Conservation (phyloP, 2,113 vertebrate genomes). For the Heteronetta atricapilla region DNA sequence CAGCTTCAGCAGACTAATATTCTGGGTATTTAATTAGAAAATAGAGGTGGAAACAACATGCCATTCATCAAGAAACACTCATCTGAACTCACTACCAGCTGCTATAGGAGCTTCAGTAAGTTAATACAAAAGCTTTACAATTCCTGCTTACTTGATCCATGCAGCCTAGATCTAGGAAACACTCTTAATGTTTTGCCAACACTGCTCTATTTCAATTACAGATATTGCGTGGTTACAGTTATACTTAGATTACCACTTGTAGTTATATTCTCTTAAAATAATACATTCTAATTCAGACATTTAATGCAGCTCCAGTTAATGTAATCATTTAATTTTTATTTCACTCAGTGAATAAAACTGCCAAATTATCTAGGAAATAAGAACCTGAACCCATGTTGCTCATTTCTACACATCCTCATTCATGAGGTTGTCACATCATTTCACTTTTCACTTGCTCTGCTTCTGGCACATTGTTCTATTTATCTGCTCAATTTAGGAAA, state of each 20-base stretch:
- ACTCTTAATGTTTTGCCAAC: conserved; percentile 54
- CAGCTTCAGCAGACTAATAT: neutral
- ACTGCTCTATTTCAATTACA: conserved; percentile 39
- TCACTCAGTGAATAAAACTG: neutral
- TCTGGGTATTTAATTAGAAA: conserved; percentile 13
- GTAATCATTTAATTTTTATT: neutral
- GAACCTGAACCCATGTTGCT: neutral
- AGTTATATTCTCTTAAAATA: conserved; percentile 18
- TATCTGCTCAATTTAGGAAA: neutral
- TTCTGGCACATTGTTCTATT: neutral
- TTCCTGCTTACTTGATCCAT: conserved; percentile 15
- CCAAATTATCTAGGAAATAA: neutral
- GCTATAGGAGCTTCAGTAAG: neutral
- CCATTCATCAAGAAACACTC: neutral
- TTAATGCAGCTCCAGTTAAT: conserved; percentile 31
- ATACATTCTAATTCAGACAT: conserved; percentile 23
- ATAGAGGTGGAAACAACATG: neutral
- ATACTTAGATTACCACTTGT: conserved; percentile 35
- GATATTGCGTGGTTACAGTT: conserved; percentile 24
- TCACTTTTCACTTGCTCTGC: neutral
- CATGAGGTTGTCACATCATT: neutral
- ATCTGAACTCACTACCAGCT: neutral
- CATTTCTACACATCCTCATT: neutral
- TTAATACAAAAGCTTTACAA: conserved; percentile 13
- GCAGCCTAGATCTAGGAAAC: neutral